phyloP scores from a whole-genome alignment of 2,888 invertebrate species.

The Mechanitis mazaeus region DNA sequence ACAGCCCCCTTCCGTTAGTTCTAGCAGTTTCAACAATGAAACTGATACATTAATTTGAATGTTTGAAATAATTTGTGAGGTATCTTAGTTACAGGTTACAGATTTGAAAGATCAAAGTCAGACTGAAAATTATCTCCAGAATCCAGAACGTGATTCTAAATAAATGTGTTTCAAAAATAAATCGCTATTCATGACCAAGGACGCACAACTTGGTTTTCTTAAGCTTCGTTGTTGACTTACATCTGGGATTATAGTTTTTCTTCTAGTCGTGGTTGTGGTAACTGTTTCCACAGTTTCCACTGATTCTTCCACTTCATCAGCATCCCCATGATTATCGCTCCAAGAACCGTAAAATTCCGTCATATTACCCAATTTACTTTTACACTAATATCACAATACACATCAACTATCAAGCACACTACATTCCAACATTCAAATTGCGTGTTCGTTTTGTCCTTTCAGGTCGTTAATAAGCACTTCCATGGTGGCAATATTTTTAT shows the following conservation, averaged over 20 bases:
- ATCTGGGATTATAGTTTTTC: constrained; percentile 37
- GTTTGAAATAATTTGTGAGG: constrained; percentile 13
- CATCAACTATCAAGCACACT: constrained; percentile 19
- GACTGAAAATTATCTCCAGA: constrained; percentile 38
- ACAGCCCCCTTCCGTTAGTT: constrained; percentile 48
- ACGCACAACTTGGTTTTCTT: constrained; percentile 21
- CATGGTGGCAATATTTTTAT: constrained; percentile 13
- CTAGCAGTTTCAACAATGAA: constrained; percentile 45
- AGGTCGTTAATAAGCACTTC: constrained; percentile 32
- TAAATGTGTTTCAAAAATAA: constrained; percentile 49
- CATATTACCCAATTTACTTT: constrained; percentile 48
- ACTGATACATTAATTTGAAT: constrained; percentile 52
- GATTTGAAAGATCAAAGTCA: constrained; percentile 36
- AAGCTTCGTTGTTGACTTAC: constrained; percentile 45
- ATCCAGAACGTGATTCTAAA: constrained; percentile 39
- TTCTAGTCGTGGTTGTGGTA: constrained; percentile 62
- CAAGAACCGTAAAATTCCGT: constrained; percentile 72
- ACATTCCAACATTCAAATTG: constrained; percentile 32
- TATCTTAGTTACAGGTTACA: constrained; percentile 11
- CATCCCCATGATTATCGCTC: constrained; percentile 46
- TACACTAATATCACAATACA: constrained; percentile 59
- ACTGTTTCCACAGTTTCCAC: constrained; percentile 62
- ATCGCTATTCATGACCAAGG: constrained; percentile 50
- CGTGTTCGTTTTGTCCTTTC: constrained; percentile 40
- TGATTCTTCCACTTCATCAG: constrained; percentile 44